Percentiles rank a stretch among this genome's conserved stretches.
Conservation (phyloP, 2,888 invertebrate species). For the Amphipyra berbera region DNA sequence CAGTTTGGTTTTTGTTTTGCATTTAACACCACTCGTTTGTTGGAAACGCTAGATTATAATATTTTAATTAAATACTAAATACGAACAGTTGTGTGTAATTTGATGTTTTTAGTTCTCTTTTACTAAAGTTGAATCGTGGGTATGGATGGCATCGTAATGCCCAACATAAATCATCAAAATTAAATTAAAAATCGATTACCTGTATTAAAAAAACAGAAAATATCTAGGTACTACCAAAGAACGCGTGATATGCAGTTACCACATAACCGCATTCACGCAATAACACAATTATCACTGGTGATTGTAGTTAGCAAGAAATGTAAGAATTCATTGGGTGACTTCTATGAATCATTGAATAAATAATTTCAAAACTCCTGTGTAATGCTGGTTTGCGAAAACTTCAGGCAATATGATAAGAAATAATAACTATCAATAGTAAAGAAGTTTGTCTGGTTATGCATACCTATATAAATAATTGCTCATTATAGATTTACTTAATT, state of each 20-base stretch:
- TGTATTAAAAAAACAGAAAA: not conserved
- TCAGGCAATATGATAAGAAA: constrained; percentile 2
- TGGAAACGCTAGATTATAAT: no score
- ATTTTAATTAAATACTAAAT: no score
- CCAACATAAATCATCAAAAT: not conserved
- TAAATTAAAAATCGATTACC: not conserved
- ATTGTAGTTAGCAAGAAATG: no score
- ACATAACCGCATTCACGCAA: constrained; percentile 12
- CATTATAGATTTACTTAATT: not conserved
- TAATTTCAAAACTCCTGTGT: constrained; percentile 11
- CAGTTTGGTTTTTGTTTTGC: no score
- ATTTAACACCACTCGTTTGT: no score
- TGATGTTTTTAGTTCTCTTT: not conserved
- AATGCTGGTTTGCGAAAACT: constrained; percentile 22
- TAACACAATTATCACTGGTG: constrained; percentile 27
- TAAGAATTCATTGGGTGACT: constrained; percentile 19
- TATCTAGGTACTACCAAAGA: not conserved
- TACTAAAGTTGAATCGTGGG: constrained; percentile 4
- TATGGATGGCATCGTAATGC: no score
- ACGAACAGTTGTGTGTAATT: no score
- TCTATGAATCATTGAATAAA: constrained; percentile 33
- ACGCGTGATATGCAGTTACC: constrained; percentile 2
- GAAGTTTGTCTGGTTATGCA: not conserved
- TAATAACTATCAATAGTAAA: not conserved
- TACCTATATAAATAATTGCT: not conserved